Evolutionary conservation across 1,140 invertebrate genomes (phyloP), one percentile per base, ranked within the genome.

Genomic region (Drosophila funebris): DNA sequence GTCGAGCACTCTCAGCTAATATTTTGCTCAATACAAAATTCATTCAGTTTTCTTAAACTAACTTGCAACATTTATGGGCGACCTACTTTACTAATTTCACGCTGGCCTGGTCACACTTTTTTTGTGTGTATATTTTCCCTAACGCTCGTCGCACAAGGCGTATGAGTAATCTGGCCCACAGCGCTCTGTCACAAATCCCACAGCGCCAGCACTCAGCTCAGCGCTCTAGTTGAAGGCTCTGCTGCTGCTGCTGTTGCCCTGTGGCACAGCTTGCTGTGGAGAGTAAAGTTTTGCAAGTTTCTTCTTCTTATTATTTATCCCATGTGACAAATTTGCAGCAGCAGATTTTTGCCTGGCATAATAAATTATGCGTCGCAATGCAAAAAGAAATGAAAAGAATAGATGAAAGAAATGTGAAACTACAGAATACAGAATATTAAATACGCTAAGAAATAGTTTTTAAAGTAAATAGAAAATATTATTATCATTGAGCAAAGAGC

Each of bases 251-350:
- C 27, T 22, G 13, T 6, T 36, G 27, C 27, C 43, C 50, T 41
- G 43, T 56, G 53, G 46, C 71, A 43, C 54, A 60, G 9, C 11
- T 36, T 69, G 76, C 72, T 46, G 50, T 52, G 70, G 48, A 14
- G 58, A 61, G n/a, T n/a, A 67, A 85, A 87, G 68, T 87, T 82
- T 72, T 39, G 48, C 56, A 74, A 75, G 60, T 71, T 78, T 71
- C 61, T 50, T 71, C 61, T 50, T 76, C 60, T 76, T 87, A 88
- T 88, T 87, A 88, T 87, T 87, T 87, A 88, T 87, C 83, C 83
- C 83, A 87, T 87, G 83, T 88, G 83, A 88, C 83, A 88, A 87
- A 87, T 88, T 87, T 87, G 63, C 63, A 70, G 78, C 74, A 88
- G 83, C 75, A 87, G 77, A 85, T 85, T 85, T 79, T 78, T 74